Evolutionary conservation across 2,113 vertebrate species (phyloP).

Genomic region (Martes martes): DNA sequence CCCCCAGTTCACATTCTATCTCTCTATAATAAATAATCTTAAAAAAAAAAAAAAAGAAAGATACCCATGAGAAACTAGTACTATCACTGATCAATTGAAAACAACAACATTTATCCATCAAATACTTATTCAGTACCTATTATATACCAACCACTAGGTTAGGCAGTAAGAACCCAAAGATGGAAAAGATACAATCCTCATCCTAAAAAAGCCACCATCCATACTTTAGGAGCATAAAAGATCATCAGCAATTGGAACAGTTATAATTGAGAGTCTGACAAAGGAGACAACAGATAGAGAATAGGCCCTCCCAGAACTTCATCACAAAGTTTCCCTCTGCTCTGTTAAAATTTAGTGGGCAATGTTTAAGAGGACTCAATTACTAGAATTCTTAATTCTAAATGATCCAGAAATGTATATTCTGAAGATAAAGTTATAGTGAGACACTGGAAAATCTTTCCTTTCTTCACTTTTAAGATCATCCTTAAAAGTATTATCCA

Average conservation of each 20-base stretch:
- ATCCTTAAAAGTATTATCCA: conserved; percentile 11
- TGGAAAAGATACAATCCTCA: background rate
- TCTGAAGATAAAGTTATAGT: background rate
- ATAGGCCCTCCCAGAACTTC: background rate
- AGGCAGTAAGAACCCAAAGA: background rate
- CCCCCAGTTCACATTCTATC: background rate
- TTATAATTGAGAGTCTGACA: background rate
- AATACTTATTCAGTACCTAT: background rate
- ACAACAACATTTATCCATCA: background rate
- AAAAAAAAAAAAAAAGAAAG: background rate
- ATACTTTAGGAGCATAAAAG: background rate
- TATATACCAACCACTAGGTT: background rate
- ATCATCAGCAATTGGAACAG: background rate
- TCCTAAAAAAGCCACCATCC: background rate
- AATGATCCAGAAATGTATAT: background rate
- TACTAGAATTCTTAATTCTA: background rate
- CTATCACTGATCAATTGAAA: background rate
- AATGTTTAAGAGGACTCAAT: background rate
- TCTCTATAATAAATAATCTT: background rate
- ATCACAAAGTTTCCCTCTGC: background rate
- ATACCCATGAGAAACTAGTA: background rate
- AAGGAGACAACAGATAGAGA: background rate
- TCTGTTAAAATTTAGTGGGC: background rate
- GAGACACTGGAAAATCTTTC: background rate
- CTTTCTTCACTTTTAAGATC: background rate